Base-by-base conservation (phyloP, 2,797 vertebrate genomes). In the Amniataba percoides region DNA sequence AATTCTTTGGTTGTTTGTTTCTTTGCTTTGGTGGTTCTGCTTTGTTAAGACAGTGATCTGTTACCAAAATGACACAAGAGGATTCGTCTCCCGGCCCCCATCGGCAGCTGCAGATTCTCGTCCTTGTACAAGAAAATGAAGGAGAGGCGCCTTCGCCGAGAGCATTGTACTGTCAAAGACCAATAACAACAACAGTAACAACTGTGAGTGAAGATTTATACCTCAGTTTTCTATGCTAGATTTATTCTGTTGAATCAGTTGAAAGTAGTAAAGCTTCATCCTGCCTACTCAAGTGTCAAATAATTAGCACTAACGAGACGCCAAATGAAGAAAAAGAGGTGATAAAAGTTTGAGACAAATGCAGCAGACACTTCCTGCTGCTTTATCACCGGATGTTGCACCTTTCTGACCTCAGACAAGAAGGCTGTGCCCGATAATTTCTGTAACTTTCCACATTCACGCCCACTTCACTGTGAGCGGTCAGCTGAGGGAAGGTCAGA, bases 21-120 rank as follows among this genome's bases (percentile, higher is more conserved):
- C 40, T 60, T 71, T 39, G 19, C 62, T 18, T 57, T 31, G 13
- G 36, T 4, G 2, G 18, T 18, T 63, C 18, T 21, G 4, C 39
- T 70, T 46, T 81, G 61, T 51, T 43, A 36, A 27, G 27, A 55
- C 18, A 21, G 23, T 49, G 36, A 43, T 12, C 43, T 39, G 42
- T 51, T 15, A 5, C 25, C 43, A 27, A 58, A 59, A n/a, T 11
- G 12, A 7, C 5, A 14, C 31, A 23, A n/a, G 7, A 36, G 6
- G 21, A 64, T 56, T 21, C 0, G 19, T 59, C 52, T 39, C 15
- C 15, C n/a, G 25, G 45, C 36, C 36, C 5, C 7, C 11, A 46
- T 43, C 16, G 34, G 6, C 14, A 36, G 25, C 9, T 23, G 23
- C 55, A 23, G 51, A 36, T 14, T 21, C 19, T 51, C 21, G 19